Conservation (phyloP, 1,140 invertebrate genomes). For the Stratiolaelaps scimitus region DNA sequence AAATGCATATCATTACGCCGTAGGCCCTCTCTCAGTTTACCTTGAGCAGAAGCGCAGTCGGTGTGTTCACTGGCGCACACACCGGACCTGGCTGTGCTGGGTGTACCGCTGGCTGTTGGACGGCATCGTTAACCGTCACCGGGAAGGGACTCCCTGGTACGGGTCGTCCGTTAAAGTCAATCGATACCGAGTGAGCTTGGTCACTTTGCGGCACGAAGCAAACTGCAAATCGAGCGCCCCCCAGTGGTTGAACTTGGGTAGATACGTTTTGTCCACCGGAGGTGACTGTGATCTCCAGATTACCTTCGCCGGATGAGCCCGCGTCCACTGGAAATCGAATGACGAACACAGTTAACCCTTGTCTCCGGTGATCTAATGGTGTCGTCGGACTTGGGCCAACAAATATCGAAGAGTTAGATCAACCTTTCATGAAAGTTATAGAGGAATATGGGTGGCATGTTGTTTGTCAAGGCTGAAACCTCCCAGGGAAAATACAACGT, state of each 20-base stretch:
- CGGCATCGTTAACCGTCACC: slow-evolving; percentile 8
- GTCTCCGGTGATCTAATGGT: no score
- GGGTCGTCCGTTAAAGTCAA: slow-evolving; percentile 84
- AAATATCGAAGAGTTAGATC: no score
- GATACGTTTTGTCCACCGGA: slow-evolving; percentile 84
- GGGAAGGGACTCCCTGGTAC: slow-evolving; percentile 46
- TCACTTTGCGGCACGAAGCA: slow-evolving; percentile 86
- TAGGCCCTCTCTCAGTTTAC: neutral
- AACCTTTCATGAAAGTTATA: no score
- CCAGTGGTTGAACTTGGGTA: slow-evolving; percentile 94
- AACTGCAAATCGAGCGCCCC: slow-evolving; percentile 70
- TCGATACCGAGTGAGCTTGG: slow-evolving; percentile 83
- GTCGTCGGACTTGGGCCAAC: no score
- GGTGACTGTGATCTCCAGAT: slow-evolving; percentile 90
- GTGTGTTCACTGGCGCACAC: slow-evolving; percentile 1
- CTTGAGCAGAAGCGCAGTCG: slow-evolving; percentile 21
- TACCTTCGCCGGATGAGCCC: slow-evolving; percentile 89
- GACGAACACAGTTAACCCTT: neutral
- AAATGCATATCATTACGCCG: no score
- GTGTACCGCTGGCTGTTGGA: neutral
- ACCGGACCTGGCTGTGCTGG: neutral
- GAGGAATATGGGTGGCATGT: no score
- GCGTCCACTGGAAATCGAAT: slow-evolving; percentile 61
- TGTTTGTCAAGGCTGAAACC: no score
- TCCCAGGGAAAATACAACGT: no score